Evolutionary conservation across 2,888 invertebrate species (phyloP).

Genomic region (Willowsia nigromaculata): DNA sequence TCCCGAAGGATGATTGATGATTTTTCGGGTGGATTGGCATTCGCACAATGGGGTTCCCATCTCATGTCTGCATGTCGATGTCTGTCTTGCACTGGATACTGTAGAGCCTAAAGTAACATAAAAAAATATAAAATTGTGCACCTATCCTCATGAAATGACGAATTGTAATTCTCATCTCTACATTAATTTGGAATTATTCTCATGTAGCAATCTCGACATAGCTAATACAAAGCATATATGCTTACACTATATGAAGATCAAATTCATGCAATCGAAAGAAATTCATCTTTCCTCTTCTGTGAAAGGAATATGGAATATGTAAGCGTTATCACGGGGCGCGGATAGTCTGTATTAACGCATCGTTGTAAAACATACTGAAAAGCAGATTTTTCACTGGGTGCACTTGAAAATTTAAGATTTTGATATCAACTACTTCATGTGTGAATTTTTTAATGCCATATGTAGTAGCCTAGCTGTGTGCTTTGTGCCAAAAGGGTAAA

Average conservation of each 20-base stretch:
- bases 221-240: too few relatives aligned
- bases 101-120: not conserved
- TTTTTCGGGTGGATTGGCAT: constrained; percentile 74
- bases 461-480: not conserved
- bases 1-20: constrained; percentile 73
- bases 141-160: not conserved
- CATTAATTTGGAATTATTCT: not conserved
- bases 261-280: too few relatives aligned
- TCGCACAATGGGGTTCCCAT: constrained; percentile 71
- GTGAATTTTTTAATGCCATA: not conserved
- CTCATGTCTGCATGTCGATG: constrained; percentile 39
- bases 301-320: too few relatives aligned
- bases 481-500: constrained; percentile 45
- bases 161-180: not conserved
- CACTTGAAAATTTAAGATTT: constrained; percentile 2
- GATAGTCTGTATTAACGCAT: too few relatives aligned
- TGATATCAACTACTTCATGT: constrained; percentile 32
- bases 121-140: not conserved
- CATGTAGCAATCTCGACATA: too few relatives aligned
- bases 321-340: too few relatives aligned
- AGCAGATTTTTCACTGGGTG: not conserved
- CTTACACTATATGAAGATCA: too few relatives aligned
- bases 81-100: constrained; percentile 34
- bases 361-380: too few relatives aligned
- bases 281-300: not conserved